phyloP scores from a whole-genome alignment of 2,888 invertebrate genomes.

The Melanophora roralis region DNA sequence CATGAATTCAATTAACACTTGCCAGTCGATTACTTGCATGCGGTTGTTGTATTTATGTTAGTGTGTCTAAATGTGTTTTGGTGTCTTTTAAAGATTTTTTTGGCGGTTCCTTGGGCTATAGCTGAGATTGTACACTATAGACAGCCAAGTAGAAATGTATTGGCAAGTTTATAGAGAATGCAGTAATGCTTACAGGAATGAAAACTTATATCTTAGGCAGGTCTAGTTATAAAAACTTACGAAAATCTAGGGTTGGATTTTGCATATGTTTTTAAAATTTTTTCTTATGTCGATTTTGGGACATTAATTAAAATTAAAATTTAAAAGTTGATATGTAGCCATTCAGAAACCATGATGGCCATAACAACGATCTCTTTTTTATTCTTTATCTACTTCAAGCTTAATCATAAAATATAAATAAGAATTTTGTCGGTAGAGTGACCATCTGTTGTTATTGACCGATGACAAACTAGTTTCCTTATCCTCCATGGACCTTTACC shows the following conservation, averaged over 20 bases:
- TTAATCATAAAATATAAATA: no score
- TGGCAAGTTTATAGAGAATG: no score
- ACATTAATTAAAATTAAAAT: no score
- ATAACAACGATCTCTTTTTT: no score
- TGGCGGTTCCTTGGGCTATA: constrained; percentile 24
- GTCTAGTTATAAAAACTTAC: background rate
- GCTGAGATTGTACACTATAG: background rate
- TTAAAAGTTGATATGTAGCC: no score
- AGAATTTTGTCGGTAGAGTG: background rate
- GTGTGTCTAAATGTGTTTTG: background rate
- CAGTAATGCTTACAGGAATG: no score
- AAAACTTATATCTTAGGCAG: background rate
- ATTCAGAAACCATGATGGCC: no score
- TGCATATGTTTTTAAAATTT: background rate
- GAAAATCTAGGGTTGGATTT: no score
- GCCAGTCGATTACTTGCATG: constrained; percentile 66
- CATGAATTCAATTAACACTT: constrained; percentile 77
- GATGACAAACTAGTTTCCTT: background rate
- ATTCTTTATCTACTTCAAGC: no score
- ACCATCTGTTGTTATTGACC: background rate
- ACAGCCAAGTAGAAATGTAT: background rate
- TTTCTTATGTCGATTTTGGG: no score
- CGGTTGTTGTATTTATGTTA: background rate
- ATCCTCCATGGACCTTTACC: background rate
- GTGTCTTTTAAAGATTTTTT: constrained; percentile 2